These are phyloP conservation scores for Papilio xuthus DNA, from an alignment of 1,140 invertebrate genomes.

Conservation along the genomic window DNA sequence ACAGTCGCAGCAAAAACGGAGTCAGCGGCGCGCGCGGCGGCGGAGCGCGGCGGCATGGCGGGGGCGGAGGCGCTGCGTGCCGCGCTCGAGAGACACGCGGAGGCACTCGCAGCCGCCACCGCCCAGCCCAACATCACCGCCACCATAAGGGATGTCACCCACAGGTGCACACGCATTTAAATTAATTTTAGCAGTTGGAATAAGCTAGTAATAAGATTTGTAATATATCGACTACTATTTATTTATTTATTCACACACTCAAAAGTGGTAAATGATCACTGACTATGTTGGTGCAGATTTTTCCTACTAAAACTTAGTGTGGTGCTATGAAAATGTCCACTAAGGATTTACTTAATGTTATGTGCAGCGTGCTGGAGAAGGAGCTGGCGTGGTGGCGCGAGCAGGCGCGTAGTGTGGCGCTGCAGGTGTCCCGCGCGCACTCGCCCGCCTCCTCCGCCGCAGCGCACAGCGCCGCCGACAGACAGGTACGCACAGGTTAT, in stretches of 20 bases:
- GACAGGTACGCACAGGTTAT: conserved; percentile 67
- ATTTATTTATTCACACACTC: too few relatives aligned
- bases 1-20: conserved; percentile 62
- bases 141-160: conserved; percentile 55
- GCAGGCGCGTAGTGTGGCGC: conserved; percentile 57
- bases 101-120: conserved; percentile 48
- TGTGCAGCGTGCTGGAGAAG: conserved; percentile 69
- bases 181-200: too few relatives aligned
- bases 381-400: conserved; percentile 71
- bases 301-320: too few relatives aligned
- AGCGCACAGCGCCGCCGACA: conserved; percentile 51
- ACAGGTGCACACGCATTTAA: conserved; percentile 44
- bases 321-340: too few relatives aligned
- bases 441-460: conserved; percentile 63
- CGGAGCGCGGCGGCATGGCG: conserved; percentile 58
- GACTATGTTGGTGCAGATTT: too few relatives aligned
- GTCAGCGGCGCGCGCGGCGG: conserved; percentile 59
- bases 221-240: too few relatives aligned
- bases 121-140: conserved; percentile 48
- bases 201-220: too few relatives aligned
- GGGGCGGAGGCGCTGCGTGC: conserved; percentile 50
- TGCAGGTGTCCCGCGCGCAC: conserved; percentile 66
- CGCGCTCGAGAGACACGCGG: conserved; percentile 57
- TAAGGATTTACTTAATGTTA: not conserved
- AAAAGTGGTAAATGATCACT: too few relatives aligned